A percentile compares a stretch with the other conserved stretches of the same genome.
Evolutionary conservation across 1,140 invertebrate species (phyloP).

Genomic region (Harpegnathos saltator): DNA sequence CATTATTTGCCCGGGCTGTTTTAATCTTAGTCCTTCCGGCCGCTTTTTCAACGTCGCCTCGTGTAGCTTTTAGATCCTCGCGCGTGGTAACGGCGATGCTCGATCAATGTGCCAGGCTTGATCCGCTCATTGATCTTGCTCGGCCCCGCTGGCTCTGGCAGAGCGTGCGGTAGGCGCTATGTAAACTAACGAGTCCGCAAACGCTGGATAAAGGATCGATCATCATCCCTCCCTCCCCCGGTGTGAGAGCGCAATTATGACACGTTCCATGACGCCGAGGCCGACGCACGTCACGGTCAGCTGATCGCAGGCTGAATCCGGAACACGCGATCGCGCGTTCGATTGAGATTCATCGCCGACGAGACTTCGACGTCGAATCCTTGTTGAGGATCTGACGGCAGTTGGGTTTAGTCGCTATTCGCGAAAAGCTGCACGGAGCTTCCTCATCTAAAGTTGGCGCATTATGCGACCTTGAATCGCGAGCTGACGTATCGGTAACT

Average conservation of each 20-base stretch:
- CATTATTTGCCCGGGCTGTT: slow-evolving; percentile 54
- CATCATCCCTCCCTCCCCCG: too few species aligned
- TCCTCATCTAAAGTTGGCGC: slow-evolving; percentile 43
- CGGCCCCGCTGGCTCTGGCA: slow-evolving; percentile 40
- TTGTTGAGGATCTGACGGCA: slow-evolving; percentile 24
- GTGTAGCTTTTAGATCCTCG: slow-evolving; percentile 60
- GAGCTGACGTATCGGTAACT: slow-evolving; percentile 8
- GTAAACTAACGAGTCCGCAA: slow-evolving; percentile 54
- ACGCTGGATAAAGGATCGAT: slow-evolving; percentile 42
- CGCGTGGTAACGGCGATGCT: slow-evolving; percentile 41
- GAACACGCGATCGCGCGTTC: neutral
- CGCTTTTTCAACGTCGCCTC: slow-evolving; percentile 49
- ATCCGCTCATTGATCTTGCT: slow-evolving; percentile 52
- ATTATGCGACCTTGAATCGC: neutral
- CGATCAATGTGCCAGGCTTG: slow-evolving; percentile 55
- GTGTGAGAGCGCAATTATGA: slow-evolving; percentile 25
- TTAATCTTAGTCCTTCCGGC: slow-evolving; percentile 53
- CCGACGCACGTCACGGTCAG: neutral
- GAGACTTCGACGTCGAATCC: neutral
- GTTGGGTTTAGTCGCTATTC: neutral
- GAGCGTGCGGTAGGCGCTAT: slow-evolving; percentile 30
- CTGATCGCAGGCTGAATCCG: neutral
- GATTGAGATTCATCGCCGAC: neutral
- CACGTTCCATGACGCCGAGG: neutral
- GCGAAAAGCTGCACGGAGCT: neutral